These are phyloP conservation scores for Eidolon dupreanum DNA, from an alignment of 2,797 vertebrate genomes.

Conservation along the genomic window DNA sequence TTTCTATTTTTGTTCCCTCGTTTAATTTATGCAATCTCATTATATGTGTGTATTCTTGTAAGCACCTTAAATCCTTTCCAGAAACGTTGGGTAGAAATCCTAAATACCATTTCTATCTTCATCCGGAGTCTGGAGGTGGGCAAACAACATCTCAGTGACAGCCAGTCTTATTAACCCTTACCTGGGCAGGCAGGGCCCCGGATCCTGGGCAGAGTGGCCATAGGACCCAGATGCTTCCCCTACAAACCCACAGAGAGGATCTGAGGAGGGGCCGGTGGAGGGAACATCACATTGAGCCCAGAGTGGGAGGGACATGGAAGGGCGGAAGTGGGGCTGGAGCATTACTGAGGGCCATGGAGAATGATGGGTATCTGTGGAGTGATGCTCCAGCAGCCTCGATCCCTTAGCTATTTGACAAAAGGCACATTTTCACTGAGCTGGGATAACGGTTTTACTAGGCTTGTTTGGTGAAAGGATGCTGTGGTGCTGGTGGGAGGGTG, in stretches of 20 bases:
- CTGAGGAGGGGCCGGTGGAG: background rate
- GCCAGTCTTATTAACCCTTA: slow-evolving; percentile 66
- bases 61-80: slow-evolving; percentile 77
- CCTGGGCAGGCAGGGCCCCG: background rate
- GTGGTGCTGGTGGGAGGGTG: background rate
- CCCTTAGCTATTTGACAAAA: background rate
- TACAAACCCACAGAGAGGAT: rapidly evolving
- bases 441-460: background rate
- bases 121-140: slow-evolving; percentile 75
- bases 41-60: slow-evolving; percentile 73
- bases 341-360: background rate
- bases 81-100: slow-evolving; percentile 71
- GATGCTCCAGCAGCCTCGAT: background rate
- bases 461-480: background rate
- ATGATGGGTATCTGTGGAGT: background rate
- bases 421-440: background rate
- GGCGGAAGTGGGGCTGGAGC: rapidly evolving
- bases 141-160: slow-evolving; percentile 48
- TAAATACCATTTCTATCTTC: slow-evolving; percentile 79
- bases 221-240: background rate
- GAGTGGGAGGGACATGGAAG: too few species aligned
- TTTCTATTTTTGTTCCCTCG: slow-evolving; percentile 60
- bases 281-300: background rate
- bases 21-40: slow-evolving; percentile 74
- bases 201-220: background rate